These are phyloP conservation scores for Xenotilapia caudafasciata DNA, from an alignment of 2,113 vertebrate genomes.

Conservation along the genomic window DNA sequence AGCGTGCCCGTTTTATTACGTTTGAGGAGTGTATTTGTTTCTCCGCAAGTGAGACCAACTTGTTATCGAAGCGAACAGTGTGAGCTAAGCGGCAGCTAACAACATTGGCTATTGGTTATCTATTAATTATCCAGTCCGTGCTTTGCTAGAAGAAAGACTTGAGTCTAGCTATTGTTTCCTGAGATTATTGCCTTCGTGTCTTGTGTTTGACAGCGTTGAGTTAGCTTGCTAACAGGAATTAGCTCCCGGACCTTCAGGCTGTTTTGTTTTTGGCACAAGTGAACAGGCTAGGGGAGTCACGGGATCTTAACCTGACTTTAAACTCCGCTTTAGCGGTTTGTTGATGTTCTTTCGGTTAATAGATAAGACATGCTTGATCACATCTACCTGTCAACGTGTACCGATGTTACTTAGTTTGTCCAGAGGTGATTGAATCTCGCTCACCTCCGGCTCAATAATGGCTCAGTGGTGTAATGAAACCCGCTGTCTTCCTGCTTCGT, in stretches of 20 bases:
- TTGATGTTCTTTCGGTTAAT: background rate
- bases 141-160: background rate
- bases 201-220: background rate
- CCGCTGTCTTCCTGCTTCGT: background rate
- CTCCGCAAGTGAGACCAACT: background rate
- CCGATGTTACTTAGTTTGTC: background rate
- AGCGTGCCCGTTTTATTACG: background rate
- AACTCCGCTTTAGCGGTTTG: background rate
- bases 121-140: background rate
- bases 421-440: background rate
- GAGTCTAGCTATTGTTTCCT: rapidly evolving
- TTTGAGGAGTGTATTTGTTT: background rate
- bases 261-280: background rate
- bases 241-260: background rate
- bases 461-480: background rate
- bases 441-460: background rate
- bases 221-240: background rate
- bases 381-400: background rate
- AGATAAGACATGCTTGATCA: background rate
- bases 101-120: background rate
- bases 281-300: background rate
- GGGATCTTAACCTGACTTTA: background rate
- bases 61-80: background rate
- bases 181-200: background rate
- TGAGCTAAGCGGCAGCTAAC: constrained; percentile 12